A percentile compares a stretch with the other conserved stretches of the same genome.
These are phyloP conservation scores for Orthonevra nobilis DNA, from an alignment of 2,888 invertebrate genomes.

Conservation along the genomic window DNA sequence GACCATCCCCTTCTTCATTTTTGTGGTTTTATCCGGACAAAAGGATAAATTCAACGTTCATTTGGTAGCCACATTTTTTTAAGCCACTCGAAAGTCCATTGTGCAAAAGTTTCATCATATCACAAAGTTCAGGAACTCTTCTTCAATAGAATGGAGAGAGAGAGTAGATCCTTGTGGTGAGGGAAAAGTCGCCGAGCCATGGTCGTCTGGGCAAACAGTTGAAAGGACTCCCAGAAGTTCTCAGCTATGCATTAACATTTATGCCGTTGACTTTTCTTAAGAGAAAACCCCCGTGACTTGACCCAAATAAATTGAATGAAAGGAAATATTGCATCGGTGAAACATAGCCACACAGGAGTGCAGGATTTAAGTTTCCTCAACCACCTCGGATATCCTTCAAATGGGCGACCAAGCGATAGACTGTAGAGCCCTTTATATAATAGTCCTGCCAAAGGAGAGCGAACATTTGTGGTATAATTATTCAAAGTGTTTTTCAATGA, in stretches of 20 bases:
- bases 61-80: too few relatives aligned
- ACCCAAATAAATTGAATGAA: slow-evolving; percentile 61
- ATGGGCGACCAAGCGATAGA: slow-evolving; percentile 2
- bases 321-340: slow-evolving; percentile 45
- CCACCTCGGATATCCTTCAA: slow-evolving; percentile 59
- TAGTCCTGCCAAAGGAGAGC: not conserved
- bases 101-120: slow-evolving; percentile 44
- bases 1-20: too few relatives aligned
- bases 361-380: slow-evolving; percentile 41
- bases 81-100: slow-evolving; percentile 29
- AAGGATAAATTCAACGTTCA: too few relatives aligned
- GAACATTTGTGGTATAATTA: slow-evolving; percentile 54
- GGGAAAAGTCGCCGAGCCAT: not conserved
- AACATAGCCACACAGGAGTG: slow-evolving; percentile 27
- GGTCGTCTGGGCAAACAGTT: not conserved
- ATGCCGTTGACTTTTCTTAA: slow-evolving; percentile 54
- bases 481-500: slow-evolving; percentile 64
- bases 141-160: too few relatives aligned
- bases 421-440: slow-evolving; percentile 22
- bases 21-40: too few relatives aligned
- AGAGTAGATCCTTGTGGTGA: slow-evolving; percentile 34
- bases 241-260: slow-evolving; percentile 46
- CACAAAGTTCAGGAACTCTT: slow-evolving; percentile 62
- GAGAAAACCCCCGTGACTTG: slow-evolving; percentile 60
- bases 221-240: slow-evolving; percentile 17